phyloP scores from a whole-genome alignment of 2,888 invertebrate species.

The Nebria brevicollis region DNA sequence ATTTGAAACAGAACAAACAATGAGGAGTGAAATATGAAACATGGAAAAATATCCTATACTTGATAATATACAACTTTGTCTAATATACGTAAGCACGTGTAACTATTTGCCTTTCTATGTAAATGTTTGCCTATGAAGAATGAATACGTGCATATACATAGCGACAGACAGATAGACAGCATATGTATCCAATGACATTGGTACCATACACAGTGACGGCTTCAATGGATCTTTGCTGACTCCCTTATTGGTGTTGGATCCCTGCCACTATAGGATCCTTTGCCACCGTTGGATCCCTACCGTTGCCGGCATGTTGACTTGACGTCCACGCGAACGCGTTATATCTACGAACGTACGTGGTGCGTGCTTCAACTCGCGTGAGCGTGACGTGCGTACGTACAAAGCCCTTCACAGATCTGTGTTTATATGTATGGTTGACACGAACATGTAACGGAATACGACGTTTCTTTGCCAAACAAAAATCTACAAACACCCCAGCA shows the following conservation, averaged over 20 bases:
- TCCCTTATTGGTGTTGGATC: background rate
- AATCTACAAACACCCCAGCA: background rate
- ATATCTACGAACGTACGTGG: slow-evolving; percentile 39
- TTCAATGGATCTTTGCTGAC: background rate
- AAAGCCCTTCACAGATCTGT: slow-evolving; percentile 14
- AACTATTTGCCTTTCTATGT: background rate
- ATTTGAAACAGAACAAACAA: background rate
- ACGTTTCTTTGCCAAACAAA: background rate
- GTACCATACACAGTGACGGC: background rate
- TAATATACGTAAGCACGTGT: background rate
- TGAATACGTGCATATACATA: slow-evolving; percentile 1
- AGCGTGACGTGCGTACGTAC: slow-evolving; percentile 36
- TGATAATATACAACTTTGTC: background rate
- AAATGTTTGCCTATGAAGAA: background rate
- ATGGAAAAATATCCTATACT: background rate
- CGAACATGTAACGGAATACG: background rate
- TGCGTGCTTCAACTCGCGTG: slow-evolving; percentile 23
- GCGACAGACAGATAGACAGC: slow-evolving; percentile 9
- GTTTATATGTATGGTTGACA: slow-evolving; percentile 22
- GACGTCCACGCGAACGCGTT: slow-evolving; percentile 7
- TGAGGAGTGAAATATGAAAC: background rate
- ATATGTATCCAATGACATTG: slow-evolving; percentile 29
- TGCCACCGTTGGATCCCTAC: too few relatives aligned
- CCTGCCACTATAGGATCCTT: background rate
- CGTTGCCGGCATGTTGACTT: background rate